Evolutionary conservation across 2,797 vertebrate genomes (phyloP), one percentile per base, ranked within the genome.

Genomic region (Coregonus ussuriensis): DNA sequence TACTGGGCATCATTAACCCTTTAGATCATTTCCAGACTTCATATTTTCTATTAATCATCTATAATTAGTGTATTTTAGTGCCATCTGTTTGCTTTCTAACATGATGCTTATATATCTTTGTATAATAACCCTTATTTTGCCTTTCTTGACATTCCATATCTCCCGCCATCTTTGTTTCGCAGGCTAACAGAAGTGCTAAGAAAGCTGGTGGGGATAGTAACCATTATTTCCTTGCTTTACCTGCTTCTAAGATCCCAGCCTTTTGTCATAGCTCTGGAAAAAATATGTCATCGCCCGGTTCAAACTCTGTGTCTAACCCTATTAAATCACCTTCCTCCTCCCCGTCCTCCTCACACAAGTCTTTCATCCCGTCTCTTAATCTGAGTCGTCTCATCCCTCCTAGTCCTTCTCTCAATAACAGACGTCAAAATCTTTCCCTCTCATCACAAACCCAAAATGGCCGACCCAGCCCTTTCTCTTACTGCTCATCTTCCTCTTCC

Each of bases 181-280:
- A 97, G 96, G 96, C 95, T 94, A 96, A 96, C 93, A 93, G 95
- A 95, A 95, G 94, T 94, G 89, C 94, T 95, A 95, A 95, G 94
- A 95, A 95, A 96, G 92, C 95, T 94, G 95, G 93, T 90, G 95
- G 95, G 94, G 95, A 94, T 87, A 94, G 88, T 95, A 96, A 94
- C 89, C 90, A 91, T 94, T 92, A 94, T 94, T 94, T 94, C 93
- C 94, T 95, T 93, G 94, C 95, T 95, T 94, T 95, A 89, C 94
- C 94, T 90, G 94, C 95, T 92, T 97, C 96, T 96, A 96, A 96
- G 95, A 97, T 97, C 89, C 96, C 96, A 83, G 94, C 95, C 89
- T 95, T 96, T 93, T 93, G 93, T 93, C 94, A 95, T 93, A 95
- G 94, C 92, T 94, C 93, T 90, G 95, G 95, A 91, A 96, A 95